Conservation (phyloP, 2,888 invertebrate genomes). For the Rotaria sp. region DNA sequence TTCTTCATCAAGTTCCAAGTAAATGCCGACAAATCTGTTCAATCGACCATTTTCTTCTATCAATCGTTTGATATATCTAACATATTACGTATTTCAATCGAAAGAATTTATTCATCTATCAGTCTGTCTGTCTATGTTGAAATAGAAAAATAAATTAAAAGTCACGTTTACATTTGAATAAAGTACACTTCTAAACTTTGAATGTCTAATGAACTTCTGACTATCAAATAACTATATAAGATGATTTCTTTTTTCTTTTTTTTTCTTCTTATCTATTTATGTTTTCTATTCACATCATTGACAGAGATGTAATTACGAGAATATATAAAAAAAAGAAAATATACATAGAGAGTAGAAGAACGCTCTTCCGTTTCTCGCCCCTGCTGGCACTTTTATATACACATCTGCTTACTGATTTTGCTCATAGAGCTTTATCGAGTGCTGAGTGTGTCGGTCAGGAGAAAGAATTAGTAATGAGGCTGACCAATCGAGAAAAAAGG, state of each 20-base stretch:
- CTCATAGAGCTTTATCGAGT: neutral
- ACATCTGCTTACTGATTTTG: conserved; percentile 17
- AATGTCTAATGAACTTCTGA: conserved; percentile 1
- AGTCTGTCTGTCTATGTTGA: neutral
- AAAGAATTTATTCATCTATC: neutral
- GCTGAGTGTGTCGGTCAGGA: neutral
- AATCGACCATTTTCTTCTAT: neutral
- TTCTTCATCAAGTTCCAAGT: neutral
- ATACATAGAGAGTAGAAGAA: neutral
- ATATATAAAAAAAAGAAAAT: neutral
- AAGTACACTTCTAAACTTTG: neutral
- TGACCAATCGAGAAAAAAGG: conserved; percentile 11
- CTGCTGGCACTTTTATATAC: neutral
- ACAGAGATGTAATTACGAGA: neutral
- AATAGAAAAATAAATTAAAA: neutral
- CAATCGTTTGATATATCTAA: neutral
- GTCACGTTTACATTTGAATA: neutral
- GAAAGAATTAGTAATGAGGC: neutral
- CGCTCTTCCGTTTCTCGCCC: conserved; percentile 7
- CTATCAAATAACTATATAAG: neutral
- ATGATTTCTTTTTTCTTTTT: neutral
- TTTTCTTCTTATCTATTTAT: neutral
- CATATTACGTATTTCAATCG: neutral
- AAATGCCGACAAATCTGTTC: neutral
- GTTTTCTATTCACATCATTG: conserved; percentile 15